phyloP scores from a whole-genome alignment of 2,113 vertebrate species.

The Uria lomvia region DNA sequence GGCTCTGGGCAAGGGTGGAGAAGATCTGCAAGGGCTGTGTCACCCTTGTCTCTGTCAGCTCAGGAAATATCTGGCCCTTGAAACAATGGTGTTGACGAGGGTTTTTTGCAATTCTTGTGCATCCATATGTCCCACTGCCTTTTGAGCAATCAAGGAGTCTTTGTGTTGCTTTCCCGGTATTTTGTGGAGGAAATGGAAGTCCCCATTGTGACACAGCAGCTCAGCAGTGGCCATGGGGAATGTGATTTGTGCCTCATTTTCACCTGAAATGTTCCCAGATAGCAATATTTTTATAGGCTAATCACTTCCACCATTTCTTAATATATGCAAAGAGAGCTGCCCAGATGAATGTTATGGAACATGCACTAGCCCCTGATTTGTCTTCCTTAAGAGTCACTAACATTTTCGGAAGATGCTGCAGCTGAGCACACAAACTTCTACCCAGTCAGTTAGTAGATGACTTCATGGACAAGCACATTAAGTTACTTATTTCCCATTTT shows the following conservation, averaged over 20 bases:
- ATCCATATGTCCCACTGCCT: background rate
- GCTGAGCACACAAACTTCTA: background rate
- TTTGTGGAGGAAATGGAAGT: background rate
- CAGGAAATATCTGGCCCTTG: background rate
- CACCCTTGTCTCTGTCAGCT: background rate
- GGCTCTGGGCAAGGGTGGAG: background rate
- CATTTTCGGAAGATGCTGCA: background rate
- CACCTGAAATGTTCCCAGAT: background rate
- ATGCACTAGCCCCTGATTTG: background rate
- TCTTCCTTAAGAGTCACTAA: background rate
- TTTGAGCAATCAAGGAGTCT: background rate
- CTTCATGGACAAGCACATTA: background rate
- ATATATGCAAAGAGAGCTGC: background rate
- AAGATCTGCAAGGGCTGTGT: background rate
- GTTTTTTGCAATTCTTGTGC: background rate
- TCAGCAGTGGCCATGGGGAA: fast-evolving
- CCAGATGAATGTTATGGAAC: background rate
- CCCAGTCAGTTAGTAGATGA: background rate
- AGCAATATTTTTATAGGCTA: background rate
- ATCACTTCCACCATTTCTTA: background rate
- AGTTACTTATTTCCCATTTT: background rate
- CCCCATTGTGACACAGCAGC: background rate
- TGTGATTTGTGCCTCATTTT: background rate
- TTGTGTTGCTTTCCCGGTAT: background rate
- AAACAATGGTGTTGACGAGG: background rate